phyloP scores from a whole-genome alignment of 1,140 invertebrate genomes.

The Drosophila jambulina region DNA sequence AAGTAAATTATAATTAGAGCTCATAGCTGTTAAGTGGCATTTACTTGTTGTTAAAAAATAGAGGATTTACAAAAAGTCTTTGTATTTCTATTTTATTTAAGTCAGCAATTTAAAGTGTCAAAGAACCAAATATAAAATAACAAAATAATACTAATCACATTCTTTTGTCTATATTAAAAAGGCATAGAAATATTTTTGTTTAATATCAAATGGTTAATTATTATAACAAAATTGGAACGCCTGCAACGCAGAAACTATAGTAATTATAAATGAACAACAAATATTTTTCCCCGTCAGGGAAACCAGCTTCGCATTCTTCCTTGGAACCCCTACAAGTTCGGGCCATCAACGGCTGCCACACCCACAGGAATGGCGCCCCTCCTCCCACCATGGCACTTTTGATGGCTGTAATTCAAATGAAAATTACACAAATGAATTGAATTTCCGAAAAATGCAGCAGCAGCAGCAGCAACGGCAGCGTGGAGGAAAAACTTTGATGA shows the following conservation, averaged over 20 bases:
- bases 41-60: background rate
- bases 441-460: conserved; percentile 69
- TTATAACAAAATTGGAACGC: background rate
- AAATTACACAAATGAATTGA: conserved; percentile 80
- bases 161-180: background rate
- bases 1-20: background rate
- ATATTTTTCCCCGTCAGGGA: conserved; percentile 17
- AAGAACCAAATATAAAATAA: background rate
- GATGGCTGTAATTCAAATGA: conserved; percentile 76
- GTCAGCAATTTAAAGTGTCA: background rate
- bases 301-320: conserved; percentile 40
- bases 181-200: background rate
- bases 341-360: conserved; percentile 49
- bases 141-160: background rate
- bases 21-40: background rate
- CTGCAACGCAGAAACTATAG: background rate
- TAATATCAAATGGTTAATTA: background rate
- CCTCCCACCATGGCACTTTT: conserved; percentile 46
- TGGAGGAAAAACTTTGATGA: conserved; percentile 70
- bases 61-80: background rate
- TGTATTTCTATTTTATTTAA: no score
- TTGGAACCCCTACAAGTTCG: conserved; percentile 18
- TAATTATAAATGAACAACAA: background rate
- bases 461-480: conserved; percentile 28
- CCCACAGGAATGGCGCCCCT: conserved; percentile 29